Conservation (phyloP, 1,140 invertebrate species). For the Hestina assimilis region DNA sequence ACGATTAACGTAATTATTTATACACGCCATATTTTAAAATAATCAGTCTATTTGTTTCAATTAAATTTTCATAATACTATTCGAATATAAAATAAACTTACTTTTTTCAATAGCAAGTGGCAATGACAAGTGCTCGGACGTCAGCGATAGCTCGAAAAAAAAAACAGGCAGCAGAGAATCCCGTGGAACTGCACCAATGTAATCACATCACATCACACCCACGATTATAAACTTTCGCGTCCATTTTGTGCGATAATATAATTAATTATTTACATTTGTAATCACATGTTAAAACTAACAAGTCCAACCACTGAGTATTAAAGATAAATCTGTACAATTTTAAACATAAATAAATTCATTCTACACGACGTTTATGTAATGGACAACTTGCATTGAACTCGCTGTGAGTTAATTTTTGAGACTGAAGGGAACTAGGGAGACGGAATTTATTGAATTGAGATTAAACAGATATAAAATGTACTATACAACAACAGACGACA, state of each 20-base stretch:
- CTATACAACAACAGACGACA: constrained; percentile 24
- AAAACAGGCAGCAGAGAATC: constrained; percentile 35
- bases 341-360: constrained; percentile 33
- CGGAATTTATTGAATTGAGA: constrained; percentile 31
- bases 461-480: constrained; percentile 25
- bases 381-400: constrained; percentile 42
- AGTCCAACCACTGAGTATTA: constrained; percentile 30
- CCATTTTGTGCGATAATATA: constrained; percentile 59
- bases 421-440: constrained; percentile 15
- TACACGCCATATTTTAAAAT: constrained; percentile 9
- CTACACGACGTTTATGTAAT: constrained; percentile 21
- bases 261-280: constrained; percentile 64
- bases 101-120: constrained; percentile 27
- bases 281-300: constrained; percentile 59
- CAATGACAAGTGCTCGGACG: constrained; percentile 32
- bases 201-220: constrained; percentile 55
- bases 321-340: constrained; percentile 23
- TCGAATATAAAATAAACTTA: constrained; percentile 29
- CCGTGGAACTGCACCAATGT: constrained; percentile 22
- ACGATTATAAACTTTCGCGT: constrained; percentile 60
- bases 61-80: not conserved
- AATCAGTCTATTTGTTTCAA: constrained; percentile 5
- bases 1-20: constrained; percentile 7
- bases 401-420: constrained; percentile 26
- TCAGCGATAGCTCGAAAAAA: constrained; percentile 36